A percentile compares a stretch with the other conserved stretches of the same genome.
These are phyloP conservation scores for Dexiosoma caninum DNA, from an alignment of 2,888 invertebrate species.

Conservation along the genomic window DNA sequence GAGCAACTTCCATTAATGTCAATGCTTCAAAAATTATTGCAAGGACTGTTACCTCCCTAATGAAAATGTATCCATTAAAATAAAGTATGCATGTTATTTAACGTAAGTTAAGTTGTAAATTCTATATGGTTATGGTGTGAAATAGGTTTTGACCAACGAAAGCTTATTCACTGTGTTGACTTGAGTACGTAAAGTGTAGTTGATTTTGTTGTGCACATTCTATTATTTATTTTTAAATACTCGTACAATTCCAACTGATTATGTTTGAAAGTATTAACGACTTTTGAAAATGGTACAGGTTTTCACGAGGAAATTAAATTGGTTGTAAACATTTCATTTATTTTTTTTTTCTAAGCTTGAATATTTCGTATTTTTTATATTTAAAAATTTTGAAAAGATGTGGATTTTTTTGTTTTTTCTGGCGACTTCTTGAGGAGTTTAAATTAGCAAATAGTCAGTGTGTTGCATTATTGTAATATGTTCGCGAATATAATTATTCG, in stretches of 20 bases:
- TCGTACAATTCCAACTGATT: conserved; percentile 35
- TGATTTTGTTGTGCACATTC: not conserved
- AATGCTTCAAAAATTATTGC: no score
- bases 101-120: conserved; percentile 60
- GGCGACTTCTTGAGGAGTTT: no score
- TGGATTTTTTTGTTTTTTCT: no score
- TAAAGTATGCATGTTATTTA: conserved; percentile 24
- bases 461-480: no score
- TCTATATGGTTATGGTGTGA: conserved; percentile 62
- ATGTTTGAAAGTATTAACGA: not conserved
- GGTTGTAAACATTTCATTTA: no score
- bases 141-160: conserved; percentile 51
- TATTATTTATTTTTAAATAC: not conserved
- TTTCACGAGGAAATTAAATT: not conserved
- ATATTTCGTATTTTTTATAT: no score
- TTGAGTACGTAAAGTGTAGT: not conserved
- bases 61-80: not conserved
- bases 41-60: not conserved
- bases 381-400: no score
- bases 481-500: no score
- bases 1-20: no score
- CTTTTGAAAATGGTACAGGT: not conserved
- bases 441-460: no score
- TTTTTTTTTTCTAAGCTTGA: no score
- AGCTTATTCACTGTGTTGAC: conserved; percentile 10